A percentile compares a stretch with the other conserved stretches of the same genome.
Conservation (phyloP, 2,888 invertebrate genomes). For the Myopa tessellatipennis region DNA sequence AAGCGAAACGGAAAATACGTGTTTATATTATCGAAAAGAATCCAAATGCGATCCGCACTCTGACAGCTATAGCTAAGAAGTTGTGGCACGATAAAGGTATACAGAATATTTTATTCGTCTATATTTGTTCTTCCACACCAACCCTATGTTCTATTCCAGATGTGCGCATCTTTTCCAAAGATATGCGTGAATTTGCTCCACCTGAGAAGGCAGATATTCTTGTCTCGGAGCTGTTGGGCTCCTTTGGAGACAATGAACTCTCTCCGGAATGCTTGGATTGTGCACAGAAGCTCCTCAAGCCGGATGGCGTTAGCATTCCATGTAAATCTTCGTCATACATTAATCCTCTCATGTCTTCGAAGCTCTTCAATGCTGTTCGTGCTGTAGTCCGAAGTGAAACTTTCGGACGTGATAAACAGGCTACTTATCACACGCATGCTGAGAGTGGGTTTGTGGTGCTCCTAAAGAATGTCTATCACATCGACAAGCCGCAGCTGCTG, state of each 20-base stretch:
- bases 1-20: constrained; percentile 79
- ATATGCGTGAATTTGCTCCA: constrained; percentile 86
- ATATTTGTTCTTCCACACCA: neutral
- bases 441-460: constrained; percentile 95
- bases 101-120: neutral
- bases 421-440: constrained; percentile 65
- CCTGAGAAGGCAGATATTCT: constrained; percentile 93
- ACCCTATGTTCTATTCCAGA: constrained; percentile 51
- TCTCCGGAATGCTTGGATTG: constrained; percentile 98
- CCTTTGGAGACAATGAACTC: constrained; percentile 98
- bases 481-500: constrained; percentile 68
- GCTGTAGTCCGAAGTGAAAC: constrained; percentile 53
- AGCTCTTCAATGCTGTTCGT: constrained; percentile 83
- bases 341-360: constrained; percentile 91
- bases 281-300: constrained; percentile 85
- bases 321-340: constrained; percentile 88
- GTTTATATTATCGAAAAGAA: constrained; percentile 98
- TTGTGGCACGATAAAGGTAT: constrained; percentile 77
- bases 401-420: constrained; percentile 53
- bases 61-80: constrained; percentile 80
- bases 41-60: constrained; percentile 91
- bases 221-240: constrained; percentile 94
- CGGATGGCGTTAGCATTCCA: constrained; percentile 93
- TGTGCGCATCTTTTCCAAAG: constrained; percentile 83
- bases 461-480: constrained; percentile 66